These are phyloP conservation scores for Acanthosepion esculentum DNA, from an alignment of 2,888 invertebrate genomes.

Conservation along the genomic window DNA sequence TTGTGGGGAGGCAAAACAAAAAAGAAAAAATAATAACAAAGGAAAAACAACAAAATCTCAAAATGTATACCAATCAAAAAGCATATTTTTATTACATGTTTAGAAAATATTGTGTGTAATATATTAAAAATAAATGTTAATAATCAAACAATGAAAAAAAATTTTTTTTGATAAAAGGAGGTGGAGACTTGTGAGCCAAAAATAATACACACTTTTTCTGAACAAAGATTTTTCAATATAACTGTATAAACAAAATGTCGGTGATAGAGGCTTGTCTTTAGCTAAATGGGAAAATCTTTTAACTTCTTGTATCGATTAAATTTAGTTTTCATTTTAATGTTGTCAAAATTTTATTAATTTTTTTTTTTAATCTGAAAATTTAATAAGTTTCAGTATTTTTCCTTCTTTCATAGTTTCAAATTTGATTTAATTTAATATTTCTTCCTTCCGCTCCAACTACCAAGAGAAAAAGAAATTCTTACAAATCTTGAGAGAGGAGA, in stretches of 20 bases:
- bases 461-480: too few species aligned
- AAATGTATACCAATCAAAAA: not conserved
- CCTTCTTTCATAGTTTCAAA: not conserved
- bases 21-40: not conserved
- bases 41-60: not conserved
- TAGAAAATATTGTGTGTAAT: not conserved
- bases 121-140: not conserved
- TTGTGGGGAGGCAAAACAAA: not conserved
- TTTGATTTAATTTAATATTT: not conserved
- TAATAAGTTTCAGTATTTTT: not conserved
- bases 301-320: not conserved
- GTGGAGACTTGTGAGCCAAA: not conserved
- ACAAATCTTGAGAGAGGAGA: too few species aligned
- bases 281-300: not conserved
- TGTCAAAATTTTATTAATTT: not conserved
- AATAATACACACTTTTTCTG: not conserved
- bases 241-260: not conserved
- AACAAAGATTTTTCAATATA: not conserved
- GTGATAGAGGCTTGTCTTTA: slow-evolving; percentile 5
- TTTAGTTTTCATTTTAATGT: not conserved
- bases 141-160: not conserved
- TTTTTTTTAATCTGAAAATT: too few species aligned
- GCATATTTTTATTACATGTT: slow-evolving; percentile 9
- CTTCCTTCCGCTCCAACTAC: not conserved
- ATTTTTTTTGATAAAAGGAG: not conserved